phyloP scores from a whole-genome alignment of 1,140 invertebrate species.

The Apis laboriosa region DNA sequence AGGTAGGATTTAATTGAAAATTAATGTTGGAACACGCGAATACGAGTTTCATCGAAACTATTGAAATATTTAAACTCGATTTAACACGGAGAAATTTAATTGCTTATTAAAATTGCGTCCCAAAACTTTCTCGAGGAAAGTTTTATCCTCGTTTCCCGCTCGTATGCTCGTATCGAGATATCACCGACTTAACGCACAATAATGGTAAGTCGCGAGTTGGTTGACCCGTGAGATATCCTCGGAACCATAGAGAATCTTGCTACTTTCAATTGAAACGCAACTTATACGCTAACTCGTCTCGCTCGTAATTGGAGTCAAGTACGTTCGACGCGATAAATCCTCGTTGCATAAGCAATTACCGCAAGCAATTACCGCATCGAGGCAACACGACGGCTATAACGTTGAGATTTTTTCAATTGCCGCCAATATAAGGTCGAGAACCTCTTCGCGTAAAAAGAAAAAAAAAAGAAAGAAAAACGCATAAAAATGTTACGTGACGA shows the following conservation, averaged over 20 bases:
- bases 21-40: too few species aligned
- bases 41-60: too few species aligned
- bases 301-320: slow-evolving; percentile 60
- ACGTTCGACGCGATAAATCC: slow-evolving; percentile 54
- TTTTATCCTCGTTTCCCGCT: too few species aligned
- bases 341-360: slow-evolving; percentile 52
- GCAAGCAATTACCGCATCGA: not conserved
- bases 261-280: slow-evolving; percentile 52
- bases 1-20: too few species aligned
- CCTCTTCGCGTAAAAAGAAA: not conserved
- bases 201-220: not conserved
- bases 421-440: not conserved
- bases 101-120: too few species aligned
- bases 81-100: too few species aligned
- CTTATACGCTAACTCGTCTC: slow-evolving; percentile 24
- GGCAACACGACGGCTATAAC: not conserved
- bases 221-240: slow-evolving; percentile 39
- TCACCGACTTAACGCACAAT: not conserved
- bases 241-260: slow-evolving; percentile 43
- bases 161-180: too few species aligned
- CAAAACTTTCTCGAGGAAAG: too few species aligned
- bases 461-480: too few species aligned
- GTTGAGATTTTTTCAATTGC: slow-evolving; percentile 46
- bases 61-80: too few species aligned
- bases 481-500: too few species aligned